A percentile compares a stretch with the other conserved stretches of the same genome.
These are phyloP conservation scores for Cladopsammia gracilis DNA, from an alignment of 64 coral and sea anemone genomes.

Conservation along the genomic window DNA sequence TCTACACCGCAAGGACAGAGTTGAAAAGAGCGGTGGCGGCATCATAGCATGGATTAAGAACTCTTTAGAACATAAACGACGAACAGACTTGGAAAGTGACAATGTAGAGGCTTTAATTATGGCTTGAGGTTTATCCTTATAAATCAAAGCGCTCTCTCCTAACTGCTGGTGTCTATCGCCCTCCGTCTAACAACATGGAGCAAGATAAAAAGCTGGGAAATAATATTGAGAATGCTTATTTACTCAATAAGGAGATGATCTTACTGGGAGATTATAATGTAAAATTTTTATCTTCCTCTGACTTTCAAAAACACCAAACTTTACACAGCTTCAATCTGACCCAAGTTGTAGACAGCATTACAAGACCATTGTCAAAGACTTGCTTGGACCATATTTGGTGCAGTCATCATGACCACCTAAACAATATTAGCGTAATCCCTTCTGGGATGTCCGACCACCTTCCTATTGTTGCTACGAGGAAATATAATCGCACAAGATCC, in stretches of 20 bases:
- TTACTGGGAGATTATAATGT: slow-evolving; percentile 52
- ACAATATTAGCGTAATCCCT: neutral
- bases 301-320: too few species aligned
- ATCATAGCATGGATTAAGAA: slow-evolving; percentile 58
- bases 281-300: too few species aligned
- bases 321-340: too few species aligned
- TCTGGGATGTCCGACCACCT: slow-evolving; percentile 70
- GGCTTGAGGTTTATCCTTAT: slow-evolving; percentile 46
- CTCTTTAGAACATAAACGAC: neutral
- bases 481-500: neutral
- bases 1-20: neutral
- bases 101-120: slow-evolving; percentile 2
- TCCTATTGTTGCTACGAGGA: slow-evolving; percentile 59
- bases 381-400: too few species aligned
- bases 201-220: slow-evolving; percentile 24
- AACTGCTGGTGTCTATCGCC: slow-evolving; percentile 41
- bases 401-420: slow-evolving; percentile 59
- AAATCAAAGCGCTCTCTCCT: slow-evolving; percentile 67
- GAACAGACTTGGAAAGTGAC: slow-evolving; percentile 13
- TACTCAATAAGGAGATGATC: slow-evolving; percentile 41
- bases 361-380: too few species aligned
- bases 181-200: neutral
- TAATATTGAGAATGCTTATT: slow-evolving; percentile 66
- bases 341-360: too few species aligned
- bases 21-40: slow-evolving; percentile 16